Evolutionary conservation across 2,888 invertebrate species (phyloP).

Genomic region (Drosophila mercatorum): DNA sequence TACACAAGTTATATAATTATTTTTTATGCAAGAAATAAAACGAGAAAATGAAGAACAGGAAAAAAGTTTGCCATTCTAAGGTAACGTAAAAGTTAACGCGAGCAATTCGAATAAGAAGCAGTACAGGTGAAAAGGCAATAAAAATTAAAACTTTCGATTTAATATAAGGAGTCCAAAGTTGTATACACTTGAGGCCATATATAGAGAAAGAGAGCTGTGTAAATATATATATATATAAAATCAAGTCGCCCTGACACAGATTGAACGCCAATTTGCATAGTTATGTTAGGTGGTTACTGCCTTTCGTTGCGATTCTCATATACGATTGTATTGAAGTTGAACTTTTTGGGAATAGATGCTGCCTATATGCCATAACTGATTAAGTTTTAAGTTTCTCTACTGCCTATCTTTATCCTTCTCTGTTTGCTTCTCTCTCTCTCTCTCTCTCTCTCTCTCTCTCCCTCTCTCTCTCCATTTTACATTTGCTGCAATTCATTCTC

Average conservation of each 20-base stretch:
- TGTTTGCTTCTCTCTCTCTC: neutral
- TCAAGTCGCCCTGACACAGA: neutral
- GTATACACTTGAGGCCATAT: neutral
- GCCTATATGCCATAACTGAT: no score
- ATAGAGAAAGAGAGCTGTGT: neutral
- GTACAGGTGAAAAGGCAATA: neutral
- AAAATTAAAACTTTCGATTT: neutral
- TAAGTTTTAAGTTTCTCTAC: no score
- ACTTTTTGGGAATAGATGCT: no score
- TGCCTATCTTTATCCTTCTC: neutral
- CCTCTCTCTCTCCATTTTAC: no score
- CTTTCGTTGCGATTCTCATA: neutral
- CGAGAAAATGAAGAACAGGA: neutral
- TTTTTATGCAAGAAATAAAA: slow-evolving; percentile 2
- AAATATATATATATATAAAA: neutral
- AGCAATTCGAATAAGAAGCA: neutral
- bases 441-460: neutral
- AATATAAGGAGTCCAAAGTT: neutral
- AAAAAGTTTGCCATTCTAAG: neutral
- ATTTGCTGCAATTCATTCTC: neutral
- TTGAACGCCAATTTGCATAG: neutral
- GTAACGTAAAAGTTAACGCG: neutral
- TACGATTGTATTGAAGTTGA: no score
- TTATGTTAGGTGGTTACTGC: neutral
- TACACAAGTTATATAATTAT: slow-evolving; percentile 30